phyloP scores from a whole-genome alignment of 2,797 vertebrate species.

The Adrianichthys oophorus region DNA sequence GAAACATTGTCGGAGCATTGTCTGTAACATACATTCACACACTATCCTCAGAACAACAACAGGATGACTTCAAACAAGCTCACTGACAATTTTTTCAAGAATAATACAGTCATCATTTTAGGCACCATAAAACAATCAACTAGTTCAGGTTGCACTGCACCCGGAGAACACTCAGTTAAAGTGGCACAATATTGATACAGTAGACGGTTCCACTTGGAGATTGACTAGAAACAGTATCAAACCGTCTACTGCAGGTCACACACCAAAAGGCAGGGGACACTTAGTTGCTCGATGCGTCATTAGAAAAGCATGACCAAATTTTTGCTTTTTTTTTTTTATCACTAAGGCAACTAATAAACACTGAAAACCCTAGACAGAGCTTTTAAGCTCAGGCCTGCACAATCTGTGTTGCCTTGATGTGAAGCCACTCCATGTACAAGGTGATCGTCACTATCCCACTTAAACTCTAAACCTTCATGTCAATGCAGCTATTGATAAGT shows the following conservation, averaged over 20 bases:
- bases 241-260: slow-evolving; percentile 45
- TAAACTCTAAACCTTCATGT: no score
- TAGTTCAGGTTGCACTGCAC: slow-evolving; percentile 70
- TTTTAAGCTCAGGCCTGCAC: no score
- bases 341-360: neutral
- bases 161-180: slow-evolving; percentile 69
- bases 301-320: slow-evolving; percentile 18
- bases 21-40: slow-evolving; percentile 59
- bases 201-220: slow-evolving; percentile 47
- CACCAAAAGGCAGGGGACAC: slow-evolving; percentile 51
- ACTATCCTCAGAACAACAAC: slow-evolving; percentile 52
- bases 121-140: slow-evolving; percentile 71
- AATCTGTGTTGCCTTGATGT: no score
- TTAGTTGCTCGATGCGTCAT: slow-evolving; percentile 33
- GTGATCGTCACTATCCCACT: no score
- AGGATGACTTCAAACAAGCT: slow-evolving; percentile 33
- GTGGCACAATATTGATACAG: slow-evolving; percentile 73
- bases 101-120: slow-evolving; percentile 58
- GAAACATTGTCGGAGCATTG: slow-evolving; percentile 46
- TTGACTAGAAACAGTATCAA: slow-evolving; percentile 44
- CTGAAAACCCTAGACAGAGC: no score
- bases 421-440: no score
- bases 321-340: slow-evolving; percentile 2
- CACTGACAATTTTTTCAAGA: slow-evolving; percentile 5
- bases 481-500: no score